A percentile compares a stretch with the other conserved stretches of the same genome.
Evolutionary conservation across 92 coral and sea anemone species (phyloP).

Genomic region (Palythoa grandis): DNA sequence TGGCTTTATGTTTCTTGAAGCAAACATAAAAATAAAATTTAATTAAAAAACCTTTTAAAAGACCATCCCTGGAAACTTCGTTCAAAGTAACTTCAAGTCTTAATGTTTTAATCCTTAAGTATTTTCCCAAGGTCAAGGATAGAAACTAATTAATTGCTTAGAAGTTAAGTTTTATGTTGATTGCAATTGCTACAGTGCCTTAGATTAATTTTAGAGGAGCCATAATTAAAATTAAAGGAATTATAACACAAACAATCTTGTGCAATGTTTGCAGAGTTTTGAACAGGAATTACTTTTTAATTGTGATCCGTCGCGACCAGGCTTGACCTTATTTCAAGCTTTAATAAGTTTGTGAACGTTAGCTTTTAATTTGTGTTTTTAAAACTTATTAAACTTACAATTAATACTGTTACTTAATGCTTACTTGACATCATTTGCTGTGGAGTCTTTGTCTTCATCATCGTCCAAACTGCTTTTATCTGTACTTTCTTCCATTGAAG

Average conservation of each 20-base stretch:
- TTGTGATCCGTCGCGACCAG: not conserved
- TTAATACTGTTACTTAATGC: not conserved
- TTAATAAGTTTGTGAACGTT: not conserved
- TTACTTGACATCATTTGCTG: constrained; percentile 1
- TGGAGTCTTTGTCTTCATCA: constrained; percentile 18
- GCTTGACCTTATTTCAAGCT: not conserved
- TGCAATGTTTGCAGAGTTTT: not conserved
- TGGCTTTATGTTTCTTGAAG: not conserved
- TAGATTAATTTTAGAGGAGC: not conserved
- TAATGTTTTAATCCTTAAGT: not conserved
- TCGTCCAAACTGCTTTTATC: constrained; percentile 21
- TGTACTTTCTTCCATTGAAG: constrained; percentile 32
- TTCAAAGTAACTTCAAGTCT: not conserved
- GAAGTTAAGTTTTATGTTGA: not conserved
- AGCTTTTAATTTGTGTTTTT: not conserved
- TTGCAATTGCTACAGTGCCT: not conserved
- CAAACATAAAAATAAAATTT: not conserved
- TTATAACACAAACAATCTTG: not conserved
- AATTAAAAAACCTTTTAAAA: not conserved
- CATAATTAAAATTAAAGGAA: not conserved
- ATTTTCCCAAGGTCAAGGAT: not conserved
- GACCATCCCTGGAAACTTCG: not conserved
- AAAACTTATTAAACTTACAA: not conserved
- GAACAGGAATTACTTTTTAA: not conserved
- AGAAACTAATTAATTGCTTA: not conserved